phyloP scores from a whole-genome alignment of 2,888 invertebrate species.

The Thalpophila matura region DNA sequence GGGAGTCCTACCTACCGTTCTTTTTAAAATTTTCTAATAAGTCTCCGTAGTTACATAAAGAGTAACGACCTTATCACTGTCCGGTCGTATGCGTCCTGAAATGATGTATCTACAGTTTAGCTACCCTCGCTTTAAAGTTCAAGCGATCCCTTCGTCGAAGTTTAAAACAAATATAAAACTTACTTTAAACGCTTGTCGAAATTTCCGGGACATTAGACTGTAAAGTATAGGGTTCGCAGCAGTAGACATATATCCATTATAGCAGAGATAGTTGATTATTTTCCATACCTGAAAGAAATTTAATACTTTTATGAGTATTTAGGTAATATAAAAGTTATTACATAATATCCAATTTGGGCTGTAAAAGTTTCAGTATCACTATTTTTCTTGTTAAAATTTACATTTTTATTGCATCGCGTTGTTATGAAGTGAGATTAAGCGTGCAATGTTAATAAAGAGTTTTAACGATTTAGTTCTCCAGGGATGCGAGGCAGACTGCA shows the following conservation, averaged over 20 bases:
- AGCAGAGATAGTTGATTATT: slow-evolving; percentile 79
- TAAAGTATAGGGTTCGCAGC: slow-evolving; percentile 86
- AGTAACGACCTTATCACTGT: slow-evolving; percentile 12
- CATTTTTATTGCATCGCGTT: slow-evolving; percentile 29
- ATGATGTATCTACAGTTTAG: slow-evolving; percentile 18
- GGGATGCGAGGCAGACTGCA: slow-evolving; percentile 8
- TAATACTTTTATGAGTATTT: not conserved
- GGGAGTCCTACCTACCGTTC: not conserved
- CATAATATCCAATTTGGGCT: not conserved
- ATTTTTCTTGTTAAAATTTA: slow-evolving; percentile 23
- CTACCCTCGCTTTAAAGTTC: slow-evolving; percentile 3
- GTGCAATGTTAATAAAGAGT: slow-evolving; percentile 6
- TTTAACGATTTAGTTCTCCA: slow-evolving; percentile 8
- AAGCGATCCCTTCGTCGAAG: slow-evolving; percentile 20
- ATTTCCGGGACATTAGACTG: slow-evolving; percentile 85
- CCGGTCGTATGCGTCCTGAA: slow-evolving; percentile 2
- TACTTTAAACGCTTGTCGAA: slow-evolving; percentile 84
- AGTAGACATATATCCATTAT: slow-evolving; percentile 82
- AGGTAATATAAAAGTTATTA: slow-evolving; percentile 12
- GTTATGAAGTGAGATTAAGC: not conserved
- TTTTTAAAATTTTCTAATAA: slow-evolving; percentile 13
- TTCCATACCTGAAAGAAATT: slow-evolving; percentile 79
- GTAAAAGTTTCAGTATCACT: not conserved
- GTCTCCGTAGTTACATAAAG: slow-evolving; percentile 6
- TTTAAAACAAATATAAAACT: slow-evolving; percentile 48